phyloP scores from a whole-genome alignment of 2,113 vertebrate species.

The Miniopterus natalensis region DNA sequence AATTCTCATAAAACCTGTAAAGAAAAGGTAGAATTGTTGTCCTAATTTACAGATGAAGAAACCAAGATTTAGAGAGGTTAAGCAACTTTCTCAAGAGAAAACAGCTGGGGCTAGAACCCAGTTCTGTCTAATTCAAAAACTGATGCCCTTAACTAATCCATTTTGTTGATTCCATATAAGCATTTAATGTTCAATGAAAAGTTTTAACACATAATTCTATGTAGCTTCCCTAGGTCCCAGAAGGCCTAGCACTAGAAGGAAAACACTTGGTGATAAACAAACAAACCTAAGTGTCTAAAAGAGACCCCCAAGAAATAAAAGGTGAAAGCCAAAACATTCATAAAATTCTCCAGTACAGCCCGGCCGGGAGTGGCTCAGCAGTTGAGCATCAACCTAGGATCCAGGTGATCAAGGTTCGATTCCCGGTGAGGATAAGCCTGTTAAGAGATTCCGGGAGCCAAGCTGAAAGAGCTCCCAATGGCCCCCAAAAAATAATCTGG shows the following conservation, averaged over 20 bases:
- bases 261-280: slow-evolving; percentile 23
- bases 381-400: too few species aligned
- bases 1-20: slow-evolving; percentile 23
- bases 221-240: background rate
- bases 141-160: background rate
- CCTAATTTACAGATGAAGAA: background rate
- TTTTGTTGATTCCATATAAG: background rate
- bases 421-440: background rate
- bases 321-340: background rate
- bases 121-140: background rate
- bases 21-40: background rate
- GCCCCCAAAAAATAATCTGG: background rate
- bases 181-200: background rate
- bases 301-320: background rate
- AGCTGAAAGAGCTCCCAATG: background rate
- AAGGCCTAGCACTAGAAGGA: background rate
- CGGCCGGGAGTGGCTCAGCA: too few species aligned
- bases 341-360: background rate
- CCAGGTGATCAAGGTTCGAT: too few species aligned
- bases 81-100: slow-evolving; percentile 3
- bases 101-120: background rate
- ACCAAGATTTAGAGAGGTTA: background rate
- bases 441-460: background rate
- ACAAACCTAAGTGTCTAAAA: slow-evolving; percentile 8
- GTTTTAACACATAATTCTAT: background rate